Percentiles rank a stretch among this genome's conserved stretches.
These are phyloP conservation scores for Montipora foliosa DNA, from an alignment of 64 coral and sea anemone genomes.

Conservation along the genomic window DNA sequence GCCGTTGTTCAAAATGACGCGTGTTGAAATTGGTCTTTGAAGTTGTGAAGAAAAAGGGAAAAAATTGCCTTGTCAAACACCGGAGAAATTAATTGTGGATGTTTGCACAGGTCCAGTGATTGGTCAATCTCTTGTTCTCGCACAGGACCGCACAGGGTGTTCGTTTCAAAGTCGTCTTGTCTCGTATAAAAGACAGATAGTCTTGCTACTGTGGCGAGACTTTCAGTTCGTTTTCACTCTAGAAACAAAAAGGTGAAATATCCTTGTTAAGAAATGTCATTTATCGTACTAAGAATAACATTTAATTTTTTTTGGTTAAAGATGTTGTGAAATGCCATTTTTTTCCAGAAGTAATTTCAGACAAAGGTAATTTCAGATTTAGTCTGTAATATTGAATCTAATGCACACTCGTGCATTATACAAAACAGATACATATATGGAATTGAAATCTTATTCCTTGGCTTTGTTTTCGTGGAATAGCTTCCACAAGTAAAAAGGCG, in stretches of 20 bases:
- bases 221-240: not conserved
- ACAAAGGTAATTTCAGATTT: conserved; percentile 12
- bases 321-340: not conserved
- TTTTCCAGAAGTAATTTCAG: conserved; percentile 11
- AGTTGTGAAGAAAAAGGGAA: too few species aligned
- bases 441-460: conserved; percentile 14
- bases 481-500: not conserved
- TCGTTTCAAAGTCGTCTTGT: too few species aligned
- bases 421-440: conserved; percentile 21
- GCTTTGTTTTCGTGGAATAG: conserved; percentile 21
- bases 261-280: not conserved
- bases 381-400: conserved; percentile 32
- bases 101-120: too few species aligned
- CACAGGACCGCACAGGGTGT: too few species aligned
- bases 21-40: too few species aligned
- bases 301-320: not conserved
- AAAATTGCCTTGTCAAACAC: too few species aligned
- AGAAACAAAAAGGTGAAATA: not conserved
- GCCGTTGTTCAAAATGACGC: too few species aligned
- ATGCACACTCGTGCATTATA: conserved; percentile 10
- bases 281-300: conserved; percentile 17
- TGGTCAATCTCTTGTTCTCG: too few species aligned
- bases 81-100: too few species aligned
- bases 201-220: too few species aligned
- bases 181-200: too few species aligned